These are phyloP conservation scores for Villa cingulata DNA, from an alignment of 2,888 invertebrate genomes.

Conservation along the genomic window DNA sequence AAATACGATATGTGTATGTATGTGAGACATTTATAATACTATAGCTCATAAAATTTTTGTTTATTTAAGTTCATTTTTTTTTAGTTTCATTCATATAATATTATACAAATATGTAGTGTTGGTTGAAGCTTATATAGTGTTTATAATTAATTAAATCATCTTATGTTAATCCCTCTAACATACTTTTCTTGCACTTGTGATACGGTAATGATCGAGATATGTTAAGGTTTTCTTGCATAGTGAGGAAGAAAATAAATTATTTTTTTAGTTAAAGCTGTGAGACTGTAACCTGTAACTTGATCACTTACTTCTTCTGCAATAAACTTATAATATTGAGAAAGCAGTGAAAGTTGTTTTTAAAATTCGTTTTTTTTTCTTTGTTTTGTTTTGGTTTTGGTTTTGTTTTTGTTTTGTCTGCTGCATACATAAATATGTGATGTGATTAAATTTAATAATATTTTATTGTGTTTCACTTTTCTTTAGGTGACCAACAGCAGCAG, in stretches of 20 bases:
- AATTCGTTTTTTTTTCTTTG: not conserved
- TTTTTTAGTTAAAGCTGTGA: not conserved
- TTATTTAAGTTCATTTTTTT: no score
- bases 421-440: not conserved
- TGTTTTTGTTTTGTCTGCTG: not conserved
- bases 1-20: no score
- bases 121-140: no score
- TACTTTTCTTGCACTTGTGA: not conserved
- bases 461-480: slow-evolving; percentile 6
- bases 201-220: no score
- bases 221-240: not conserved
- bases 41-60: no score
- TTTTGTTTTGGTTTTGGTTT: not conserved
- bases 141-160: no score
- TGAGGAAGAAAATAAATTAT: slow-evolving; percentile 1
- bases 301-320: not conserved
- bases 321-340: not conserved
- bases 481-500: slow-evolving; percentile 2
- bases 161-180: no score
- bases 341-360: slow-evolving; percentile 8
- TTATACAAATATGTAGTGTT: no score
- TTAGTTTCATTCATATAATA: no score
- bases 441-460: no score
- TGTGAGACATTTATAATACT: no score
- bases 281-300: no score